phyloP scores from a whole-genome alignment of 2,113 vertebrate genomes.

The Telmatochromis sp. region DNA sequence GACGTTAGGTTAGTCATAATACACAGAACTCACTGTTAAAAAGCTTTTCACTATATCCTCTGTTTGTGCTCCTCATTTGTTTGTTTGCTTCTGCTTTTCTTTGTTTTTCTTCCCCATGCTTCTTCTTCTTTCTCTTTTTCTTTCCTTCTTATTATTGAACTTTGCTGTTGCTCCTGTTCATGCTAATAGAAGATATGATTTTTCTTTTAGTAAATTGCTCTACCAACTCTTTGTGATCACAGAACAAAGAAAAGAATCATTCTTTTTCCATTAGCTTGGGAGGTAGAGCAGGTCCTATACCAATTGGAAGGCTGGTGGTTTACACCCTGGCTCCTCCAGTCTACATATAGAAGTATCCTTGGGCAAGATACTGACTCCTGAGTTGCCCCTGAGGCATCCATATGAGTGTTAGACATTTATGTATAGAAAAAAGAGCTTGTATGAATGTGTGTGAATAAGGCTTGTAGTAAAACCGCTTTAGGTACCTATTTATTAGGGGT shows the following conservation, averaged over 20 bases:
- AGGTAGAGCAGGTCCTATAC: not conserved
- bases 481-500: not conserved
- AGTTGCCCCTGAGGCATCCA: not conserved
- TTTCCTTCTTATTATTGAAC: not conserved
- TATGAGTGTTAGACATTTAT: not conserved
- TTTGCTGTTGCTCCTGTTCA: not conserved
- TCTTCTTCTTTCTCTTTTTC: not conserved
- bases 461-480: not conserved
- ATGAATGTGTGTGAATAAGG: not conserved
- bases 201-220: not conserved
- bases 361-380: not conserved
- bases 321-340: not conserved
- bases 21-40: not conserved
- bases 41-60: not conserved
- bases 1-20: not conserved
- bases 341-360: not conserved
- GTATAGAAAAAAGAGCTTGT: not conserved
- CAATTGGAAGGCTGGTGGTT: not conserved
- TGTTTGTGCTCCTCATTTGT: not conserved
- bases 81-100: not conserved
- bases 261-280: not conserved
- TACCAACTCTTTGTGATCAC: not conserved
- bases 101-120: not conserved
- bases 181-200: not conserved
- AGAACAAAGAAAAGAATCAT: not conserved